phyloP scores from a whole-genome alignment of 2,888 invertebrate genomes.

The Cosmia pyralina region DNA sequence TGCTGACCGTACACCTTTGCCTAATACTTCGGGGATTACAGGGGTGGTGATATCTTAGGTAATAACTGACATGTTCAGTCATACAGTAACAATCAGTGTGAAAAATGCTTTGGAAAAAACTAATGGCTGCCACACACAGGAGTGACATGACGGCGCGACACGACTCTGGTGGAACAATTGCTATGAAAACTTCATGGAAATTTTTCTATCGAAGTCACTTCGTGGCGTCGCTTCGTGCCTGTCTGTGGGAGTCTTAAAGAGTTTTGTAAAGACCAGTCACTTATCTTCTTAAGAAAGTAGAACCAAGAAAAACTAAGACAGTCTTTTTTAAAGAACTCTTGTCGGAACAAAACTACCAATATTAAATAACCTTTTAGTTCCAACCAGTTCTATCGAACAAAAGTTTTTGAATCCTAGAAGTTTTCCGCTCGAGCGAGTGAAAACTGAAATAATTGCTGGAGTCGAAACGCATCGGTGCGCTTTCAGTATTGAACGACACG shows the following conservation, averaged over 20 bases:
- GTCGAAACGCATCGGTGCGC: slow-evolving; percentile 75
- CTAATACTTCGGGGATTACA: too few species aligned
- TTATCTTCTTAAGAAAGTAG: not conserved
- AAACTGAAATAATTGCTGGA: slow-evolving; percentile 81
- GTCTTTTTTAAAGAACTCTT: slow-evolving; percentile 9
- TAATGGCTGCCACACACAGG: too few species aligned
- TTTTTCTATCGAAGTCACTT: too few species aligned
- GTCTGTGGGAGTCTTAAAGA: not conserved
- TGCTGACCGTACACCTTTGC: too few species aligned
- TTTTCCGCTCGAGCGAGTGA: slow-evolving; percentile 77
- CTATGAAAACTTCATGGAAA: too few species aligned
- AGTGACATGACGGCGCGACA: too few species aligned
- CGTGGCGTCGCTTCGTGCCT: too few species aligned
- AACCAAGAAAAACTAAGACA: not conserved
- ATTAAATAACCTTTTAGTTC: slow-evolving; percentile 58
- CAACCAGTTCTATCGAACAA: slow-evolving; percentile 61
- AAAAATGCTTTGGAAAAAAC: not conserved
- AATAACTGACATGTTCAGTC: not conserved
- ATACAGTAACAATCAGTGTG: not conserved
- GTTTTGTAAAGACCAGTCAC: not conserved
- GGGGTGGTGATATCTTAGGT: too few species aligned
- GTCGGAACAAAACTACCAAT: slow-evolving; percentile 36
- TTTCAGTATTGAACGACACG: slow-evolving; percentile 59
- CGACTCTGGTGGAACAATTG: too few species aligned
- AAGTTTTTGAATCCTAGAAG: slow-evolving; percentile 73